These are phyloP conservation scores for Agapornis canus DNA, from an alignment of 2,797 vertebrate genomes.

Conservation along the genomic window DNA sequence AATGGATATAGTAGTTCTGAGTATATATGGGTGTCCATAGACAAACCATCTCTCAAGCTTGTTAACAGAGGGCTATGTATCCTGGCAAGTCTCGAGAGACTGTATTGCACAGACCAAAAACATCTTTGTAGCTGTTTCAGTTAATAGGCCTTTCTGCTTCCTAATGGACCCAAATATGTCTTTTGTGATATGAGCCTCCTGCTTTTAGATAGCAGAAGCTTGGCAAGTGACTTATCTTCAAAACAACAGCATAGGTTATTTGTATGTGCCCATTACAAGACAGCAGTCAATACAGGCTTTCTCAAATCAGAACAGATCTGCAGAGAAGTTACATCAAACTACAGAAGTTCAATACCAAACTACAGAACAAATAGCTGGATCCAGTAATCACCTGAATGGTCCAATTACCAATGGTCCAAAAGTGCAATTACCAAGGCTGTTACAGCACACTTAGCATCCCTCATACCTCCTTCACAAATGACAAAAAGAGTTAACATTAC, in stretches of 20 bases:
- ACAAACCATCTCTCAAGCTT: constrained; percentile 31
- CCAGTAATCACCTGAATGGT: neutral
- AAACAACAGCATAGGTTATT: neutral
- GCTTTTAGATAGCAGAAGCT: neutral
- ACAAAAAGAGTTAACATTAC: neutral
- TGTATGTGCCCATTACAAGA: neutral
- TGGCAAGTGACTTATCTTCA: neutral
- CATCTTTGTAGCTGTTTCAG: constrained; percentile 2
- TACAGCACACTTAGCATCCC: neutral
- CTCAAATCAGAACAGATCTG: neutral
- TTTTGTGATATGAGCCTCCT: neutral
- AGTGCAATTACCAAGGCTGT: constrained; percentile 21
- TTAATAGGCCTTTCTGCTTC: constrained; percentile 37
- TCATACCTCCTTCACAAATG: neutral
- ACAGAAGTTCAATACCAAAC: constrained; percentile 6
- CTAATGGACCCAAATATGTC: constrained; percentile 30
- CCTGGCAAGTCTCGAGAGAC: constrained; percentile 23
- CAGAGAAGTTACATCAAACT: neutral
- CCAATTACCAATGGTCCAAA: neutral
- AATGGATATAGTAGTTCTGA: neutral
- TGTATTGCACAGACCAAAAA: neutral
- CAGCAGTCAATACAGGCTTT: neutral
- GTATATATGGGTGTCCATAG: neutral
- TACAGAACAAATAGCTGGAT: neutral
- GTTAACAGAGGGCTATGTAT: neutral